Conservation (phyloP, 2,888 invertebrate species). For the Scrobipalpa atriplicella region DNA sequence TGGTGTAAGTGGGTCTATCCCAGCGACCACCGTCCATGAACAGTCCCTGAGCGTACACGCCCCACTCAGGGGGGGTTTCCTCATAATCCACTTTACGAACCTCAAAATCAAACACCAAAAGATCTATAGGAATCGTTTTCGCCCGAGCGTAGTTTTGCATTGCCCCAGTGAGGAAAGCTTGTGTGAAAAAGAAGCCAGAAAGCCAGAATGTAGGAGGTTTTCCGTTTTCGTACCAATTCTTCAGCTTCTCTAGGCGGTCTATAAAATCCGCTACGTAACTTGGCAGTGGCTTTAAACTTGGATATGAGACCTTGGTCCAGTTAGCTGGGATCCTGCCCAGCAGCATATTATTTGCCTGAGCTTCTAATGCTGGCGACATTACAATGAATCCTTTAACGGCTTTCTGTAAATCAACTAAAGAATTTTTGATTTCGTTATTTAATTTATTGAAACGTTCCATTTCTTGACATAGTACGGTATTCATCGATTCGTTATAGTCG, state of each 20-base stretch:
- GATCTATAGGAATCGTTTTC: slow-evolving; percentile 93
- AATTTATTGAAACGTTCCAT: slow-evolving; percentile 88
- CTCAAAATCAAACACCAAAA: slow-evolving; percentile 88
- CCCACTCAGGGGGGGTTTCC: slow-evolving; percentile 75
- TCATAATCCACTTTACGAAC: slow-evolving; percentile 79
- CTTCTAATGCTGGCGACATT: slow-evolving; percentile 93
- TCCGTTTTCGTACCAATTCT: slow-evolving; percentile 86
- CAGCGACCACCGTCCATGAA: slow-evolving; percentile 95
- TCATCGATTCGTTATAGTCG: slow-evolving; percentile 91
- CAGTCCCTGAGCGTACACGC: slow-evolving; percentile 88
- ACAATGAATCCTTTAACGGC: slow-evolving; percentile 93
- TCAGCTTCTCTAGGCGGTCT: slow-evolving; percentile 88
- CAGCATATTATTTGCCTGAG: slow-evolving; percentile 86
- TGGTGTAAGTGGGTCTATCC: slow-evolving; percentile 82
- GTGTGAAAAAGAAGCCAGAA: slow-evolving; percentile 96
- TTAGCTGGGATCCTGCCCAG: slow-evolving; percentile 89
- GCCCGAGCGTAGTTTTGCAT: slow-evolving; percentile 95
- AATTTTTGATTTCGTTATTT: slow-evolving; percentile 84
- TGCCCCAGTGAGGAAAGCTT: slow-evolving; percentile 95
- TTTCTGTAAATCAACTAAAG: slow-evolving; percentile 89
- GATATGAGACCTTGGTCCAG: slow-evolving; percentile 94
- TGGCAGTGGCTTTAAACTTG: slow-evolving; percentile 92
- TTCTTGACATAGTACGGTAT: slow-evolving; percentile 92
- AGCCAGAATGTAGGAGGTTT: slow-evolving; percentile 95
- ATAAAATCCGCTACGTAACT: slow-evolving; percentile 92